Evolutionary conservation across 2,113 vertebrate genomes (phyloP), one percentile per base, ranked within the genome.

Genomic region (Bubo bubo): DNA sequence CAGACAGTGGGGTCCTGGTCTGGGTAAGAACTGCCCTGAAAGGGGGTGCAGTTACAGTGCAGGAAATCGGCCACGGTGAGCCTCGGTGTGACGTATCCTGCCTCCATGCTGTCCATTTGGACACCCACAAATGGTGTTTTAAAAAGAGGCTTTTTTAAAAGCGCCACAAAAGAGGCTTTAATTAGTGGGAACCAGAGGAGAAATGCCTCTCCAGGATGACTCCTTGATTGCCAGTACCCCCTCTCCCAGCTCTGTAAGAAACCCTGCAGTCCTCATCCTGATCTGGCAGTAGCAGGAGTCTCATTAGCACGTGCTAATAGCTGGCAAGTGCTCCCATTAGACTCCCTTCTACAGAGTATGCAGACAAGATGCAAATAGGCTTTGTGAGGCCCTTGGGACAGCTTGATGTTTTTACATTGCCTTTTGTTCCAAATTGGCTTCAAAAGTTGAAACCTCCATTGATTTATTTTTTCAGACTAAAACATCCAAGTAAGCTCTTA

Each of bases 391-490:
- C 66, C 58, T 32, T 55, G 91, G 74, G 77, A 94, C 81, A 79
- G 37, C 53, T 68, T 49, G 52, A 1, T 66, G 74, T 49, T 97
- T 91, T 92, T 71, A 75, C 73, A 37, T 93, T 50, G 71, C 62
- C 28, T 94, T 93, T 89, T 94, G 82, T 95, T 93, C 80, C 94
- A 93, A 85, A 62, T 43, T 88, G 53, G 41, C 86, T 91, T 58
- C 83, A 2, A 3, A 72, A 91, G 47, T 18, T 49, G 76, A 92
- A 94, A 28, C 45, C 32, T 85, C 58, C 32, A 28, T n/a, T 93
- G 74, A 87, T 81, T 80, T 86, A 68, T 89, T 49, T 53, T 86
- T 55, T n/a, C 63, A 73, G 86, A 56, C 39, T 47, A 60, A 70
- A 79, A 18, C 19, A 70, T 34, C 59, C 53, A 21, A 81, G 66